A percentile compares a stretch with the other conserved stretches of the same genome.
phyloP scores from a whole-genome alignment of 2,888 invertebrate species.

The Gandaritis pyraliata region DNA sequence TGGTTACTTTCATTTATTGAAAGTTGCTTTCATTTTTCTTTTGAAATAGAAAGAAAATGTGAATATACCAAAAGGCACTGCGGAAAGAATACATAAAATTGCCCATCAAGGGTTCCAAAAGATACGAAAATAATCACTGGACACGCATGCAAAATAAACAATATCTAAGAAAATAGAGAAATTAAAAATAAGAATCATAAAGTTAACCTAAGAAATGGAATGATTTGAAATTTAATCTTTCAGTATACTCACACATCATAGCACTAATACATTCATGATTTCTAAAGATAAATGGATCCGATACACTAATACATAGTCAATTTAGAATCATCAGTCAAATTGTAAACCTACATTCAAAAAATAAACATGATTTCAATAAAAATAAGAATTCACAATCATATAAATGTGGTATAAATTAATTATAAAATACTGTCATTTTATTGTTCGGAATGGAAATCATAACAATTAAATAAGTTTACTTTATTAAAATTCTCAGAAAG shows the following conservation, averaged over 20 bases:
- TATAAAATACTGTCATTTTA: constrained; percentile 79
- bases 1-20: constrained; percentile 64
- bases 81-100: constrained; percentile 62
- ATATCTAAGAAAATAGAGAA: constrained; percentile 67
- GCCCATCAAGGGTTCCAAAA: constrained; percentile 56
- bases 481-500: constrained; percentile 69
- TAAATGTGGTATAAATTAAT: constrained; percentile 74
- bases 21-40: constrained; percentile 82
- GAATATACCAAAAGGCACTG: constrained; percentile 76
- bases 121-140: constrained; percentile 58
- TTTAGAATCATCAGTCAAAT: constrained; percentile 74
- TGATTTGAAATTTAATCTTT: constrained; percentile 77
- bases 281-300: constrained; percentile 60
- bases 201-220: constrained; percentile 76
- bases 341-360: constrained; percentile 75
- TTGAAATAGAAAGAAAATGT: constrained; percentile 70
- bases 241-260: constrained; percentile 76
- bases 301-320: constrained; percentile 69
- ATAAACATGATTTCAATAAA: constrained; percentile 73
- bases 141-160: constrained; percentile 72
- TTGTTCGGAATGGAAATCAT: constrained; percentile 64
- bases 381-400: constrained; percentile 69
- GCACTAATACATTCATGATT: constrained; percentile 70
- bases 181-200: constrained; percentile 65
- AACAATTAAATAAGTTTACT: constrained; percentile 54